Conservation (phyloP, 2,888 invertebrate genomes). For the Pachydiplax longipennis region DNA sequence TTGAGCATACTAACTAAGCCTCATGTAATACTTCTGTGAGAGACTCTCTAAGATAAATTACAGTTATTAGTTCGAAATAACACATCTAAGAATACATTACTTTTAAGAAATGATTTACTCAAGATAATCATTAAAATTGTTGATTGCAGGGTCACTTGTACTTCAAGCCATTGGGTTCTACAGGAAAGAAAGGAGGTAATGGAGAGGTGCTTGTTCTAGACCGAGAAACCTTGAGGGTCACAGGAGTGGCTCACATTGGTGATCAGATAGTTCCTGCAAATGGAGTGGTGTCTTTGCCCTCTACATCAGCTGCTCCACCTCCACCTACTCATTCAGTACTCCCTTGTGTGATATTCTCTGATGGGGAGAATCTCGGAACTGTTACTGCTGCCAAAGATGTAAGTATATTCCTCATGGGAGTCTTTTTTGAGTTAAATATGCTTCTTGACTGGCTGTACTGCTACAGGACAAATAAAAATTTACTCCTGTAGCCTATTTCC, state of each 20-base stretch:
- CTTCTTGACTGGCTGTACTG: background rate
- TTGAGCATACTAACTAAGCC: too few relatives aligned
- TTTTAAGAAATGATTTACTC: too few relatives aligned
- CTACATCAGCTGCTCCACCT: background rate
- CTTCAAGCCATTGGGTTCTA: slow-evolving; percentile 66
- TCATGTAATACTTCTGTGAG: too few relatives aligned
- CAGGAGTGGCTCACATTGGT: slow-evolving; percentile 60
- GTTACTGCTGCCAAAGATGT: slow-evolving; percentile 83
- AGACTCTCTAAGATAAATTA: too few relatives aligned
- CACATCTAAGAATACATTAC: too few relatives aligned
- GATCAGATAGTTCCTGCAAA: slow-evolving; percentile 29
- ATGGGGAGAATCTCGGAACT: slow-evolving; percentile 80
- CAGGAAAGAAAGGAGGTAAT: slow-evolving; percentile 60
- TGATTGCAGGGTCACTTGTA: slow-evolving; percentile 77
- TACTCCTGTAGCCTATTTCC: background rate
- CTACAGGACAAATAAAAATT: too few relatives aligned
- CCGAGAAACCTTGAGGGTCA: slow-evolving; percentile 64
- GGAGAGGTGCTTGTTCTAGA: slow-evolving; percentile 66
- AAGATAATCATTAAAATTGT: slow-evolving; percentile 48
- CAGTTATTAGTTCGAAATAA: too few relatives aligned
- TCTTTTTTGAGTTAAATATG: too few relatives aligned
- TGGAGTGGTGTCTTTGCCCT: background rate
- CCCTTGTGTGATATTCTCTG: slow-evolving; percentile 72
- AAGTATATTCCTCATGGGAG: slow-evolving; percentile 55
- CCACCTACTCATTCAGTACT: slow-evolving; percentile 53